A percentile compares a stretch with the other conserved stretches of the same genome.
Evolutionary conservation across 2,888 invertebrate genomes (phyloP).

Genomic region (Drosophila kanekoi): DNA sequence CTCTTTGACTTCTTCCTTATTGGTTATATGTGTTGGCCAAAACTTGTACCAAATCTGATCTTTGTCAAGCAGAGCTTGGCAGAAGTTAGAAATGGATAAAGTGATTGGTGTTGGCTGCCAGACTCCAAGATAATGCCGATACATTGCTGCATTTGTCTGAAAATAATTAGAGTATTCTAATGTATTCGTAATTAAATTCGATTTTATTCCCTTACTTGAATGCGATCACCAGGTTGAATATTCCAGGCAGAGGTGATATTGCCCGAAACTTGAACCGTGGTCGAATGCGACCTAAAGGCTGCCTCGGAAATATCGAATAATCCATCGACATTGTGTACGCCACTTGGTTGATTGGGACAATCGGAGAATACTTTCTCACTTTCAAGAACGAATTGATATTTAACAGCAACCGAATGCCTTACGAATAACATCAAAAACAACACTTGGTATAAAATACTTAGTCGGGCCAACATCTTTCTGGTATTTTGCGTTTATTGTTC

Average conservation of each 20-base stretch:
- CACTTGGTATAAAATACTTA: background rate
- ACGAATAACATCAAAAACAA: background rate
- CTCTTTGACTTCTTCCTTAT: constrained; percentile 13
- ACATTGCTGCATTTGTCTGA: background rate
- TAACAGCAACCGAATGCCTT: constrained; percentile 12
- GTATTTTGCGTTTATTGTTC: background rate
- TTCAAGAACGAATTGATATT: constrained; percentile 1
- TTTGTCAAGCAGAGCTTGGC: constrained; percentile 11
- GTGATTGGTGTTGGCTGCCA: constrained; percentile 26
- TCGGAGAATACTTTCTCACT: constrained; percentile 10
- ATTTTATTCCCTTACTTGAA: constrained; percentile 24
- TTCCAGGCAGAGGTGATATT: constrained; percentile 28
- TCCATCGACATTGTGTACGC: background rate
- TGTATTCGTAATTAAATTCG: background rate
- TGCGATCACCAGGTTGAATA: constrained; percentile 11
- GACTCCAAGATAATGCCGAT: constrained; percentile 13
- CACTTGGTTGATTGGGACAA: constrained; percentile 9
- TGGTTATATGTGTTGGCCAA: constrained; percentile 26
- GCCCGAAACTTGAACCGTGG: background rate
- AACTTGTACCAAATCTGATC: constrained; percentile 21
- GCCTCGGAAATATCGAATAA: background rate
- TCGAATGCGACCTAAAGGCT: background rate
- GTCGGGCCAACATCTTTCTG: background rate
- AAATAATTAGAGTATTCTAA: background rate
- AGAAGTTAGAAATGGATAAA: rapidly evolving